Evolutionary conservation across 2,113 vertebrate genomes (phyloP).

Genomic region (Oryctolagus cuniculus): mOryCun1.1 NC_091432.1:168626001-168626500

Average conservation of each 20-base stretch:
- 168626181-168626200: not conserved
- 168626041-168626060: conserved; percentile 30
- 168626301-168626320: not conserved
- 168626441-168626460: not conserved
- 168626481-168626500: conserved; percentile 42
- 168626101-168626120: conserved; percentile 48
- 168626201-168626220: conserved; percentile 25
- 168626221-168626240: conserved; percentile 25
- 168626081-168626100: not conserved
- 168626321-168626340: conserved; percentile 12
- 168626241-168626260: conserved; percentile 19
- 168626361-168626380: conserved; percentile 21
- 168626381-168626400: conserved; percentile 1
- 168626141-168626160: conserved; percentile 12
- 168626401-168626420: conserved; percentile 24
- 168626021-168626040: conserved; percentile 59
- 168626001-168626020: conserved; percentile 4
- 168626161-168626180: conserved; percentile 51
- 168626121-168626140: conserved; percentile 22
- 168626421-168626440: not conserved
- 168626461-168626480: conserved; percentile 47
- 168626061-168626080: conserved; percentile 39
- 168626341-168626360: conserved; percentile 26
- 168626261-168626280: not conserved
- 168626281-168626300: conserved; percentile 27